Base-by-base conservation (phyloP, 2,797 vertebrate genomes). In the Liparis tanakae region DNA sequence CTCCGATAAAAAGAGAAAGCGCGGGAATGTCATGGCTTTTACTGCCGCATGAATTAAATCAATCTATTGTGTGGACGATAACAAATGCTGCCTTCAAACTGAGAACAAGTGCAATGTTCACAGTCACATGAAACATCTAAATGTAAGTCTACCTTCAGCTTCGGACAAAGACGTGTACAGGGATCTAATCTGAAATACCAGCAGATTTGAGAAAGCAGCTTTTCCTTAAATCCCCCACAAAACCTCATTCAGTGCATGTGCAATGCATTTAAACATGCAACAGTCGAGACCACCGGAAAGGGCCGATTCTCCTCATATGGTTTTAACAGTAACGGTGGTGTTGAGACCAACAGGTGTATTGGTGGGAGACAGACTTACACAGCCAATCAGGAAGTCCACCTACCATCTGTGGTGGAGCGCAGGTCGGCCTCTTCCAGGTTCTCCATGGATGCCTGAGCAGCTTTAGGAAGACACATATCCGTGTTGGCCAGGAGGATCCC, bases 401-500 rank as follows among this genome's bases (percentile, higher is more conserved):
- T 69, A 99, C 98, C 96, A 65, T 91, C 89, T 17, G 71, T 85
- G 63, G 96, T 90, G n/a, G 95, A 94, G 86, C 92, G 96, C 80
- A 99, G 94, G 17, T 97, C 94, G 34, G 95, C 92, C 0, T 94
- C 92, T 78, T 94, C 96, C 48, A 99, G 91, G 84, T 95, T 92
- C 53, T 96, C 94, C 87, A 96, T 2, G 0, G 93, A 91, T 1
- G 96, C 97, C 25, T 85, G 90, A 48, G 92, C 93, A 1, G 92
- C 76, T 89, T 96, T 96, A 15, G 96, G 72, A 64, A 99, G 92
- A 90, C 97, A 95, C 12, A 98, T 50, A 77, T 98, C 95, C 0
- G 97, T 99, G 91, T 99, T 99, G 81, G 96, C 98, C 72, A 99
- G 72, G 69, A 99, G 67, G 1, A 99, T 91, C 0, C 96, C 97